Evolutionary conservation across 2,888 invertebrate genomes (phyloP), one percentile per base, ranked within the genome.

Genomic region (Vesta saturnalis): DNA sequence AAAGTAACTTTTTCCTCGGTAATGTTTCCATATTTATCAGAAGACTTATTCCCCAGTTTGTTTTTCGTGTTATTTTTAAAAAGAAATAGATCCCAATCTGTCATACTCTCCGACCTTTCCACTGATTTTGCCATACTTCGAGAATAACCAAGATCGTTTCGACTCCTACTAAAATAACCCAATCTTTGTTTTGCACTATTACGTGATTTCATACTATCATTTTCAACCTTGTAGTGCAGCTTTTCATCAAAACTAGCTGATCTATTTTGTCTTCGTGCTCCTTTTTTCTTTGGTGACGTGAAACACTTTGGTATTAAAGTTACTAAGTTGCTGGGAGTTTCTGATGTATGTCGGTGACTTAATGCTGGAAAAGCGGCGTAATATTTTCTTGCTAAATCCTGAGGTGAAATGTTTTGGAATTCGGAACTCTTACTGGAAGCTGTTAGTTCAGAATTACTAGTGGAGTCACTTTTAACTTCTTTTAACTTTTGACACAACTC

Each of bases 401-500:
- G 82, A 65, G 86, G 88, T 82, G 89, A 78, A 67, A 72, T 75
- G 66, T 80, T 76, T 74, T 59, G 64, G 47, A 69, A 63, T 64
- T 61, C 60, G 67, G 61, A 72, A 69, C n/a, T 60, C 10, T 46
- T 54, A 43, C 49, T 59, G 57, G 69, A 63, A 65, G 63, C 39
- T 43, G 69, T 66, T 21, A 47, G 55, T 52, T 73, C 71, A 14
- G 64, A 58, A 60, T 71, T 69, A 59, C 61, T 63, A 66, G 69
- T 61, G 60, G 74, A 65, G 30, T 76, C 76, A 64, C 73, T 84
- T 78, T 90, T 90, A 78, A 91, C 88, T 84, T 92, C 90, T 83
- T 92, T 91, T 78, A 94, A 86, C 85, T 91, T 91, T 76, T 88
- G 88, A 85, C 92, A 93, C 81, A 94, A 87, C 86, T 94, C 94